These are phyloP conservation scores for Brachystomella parvula DNA, from an alignment of 1,140 invertebrate genomes.

Conservation along the genomic window DNA sequence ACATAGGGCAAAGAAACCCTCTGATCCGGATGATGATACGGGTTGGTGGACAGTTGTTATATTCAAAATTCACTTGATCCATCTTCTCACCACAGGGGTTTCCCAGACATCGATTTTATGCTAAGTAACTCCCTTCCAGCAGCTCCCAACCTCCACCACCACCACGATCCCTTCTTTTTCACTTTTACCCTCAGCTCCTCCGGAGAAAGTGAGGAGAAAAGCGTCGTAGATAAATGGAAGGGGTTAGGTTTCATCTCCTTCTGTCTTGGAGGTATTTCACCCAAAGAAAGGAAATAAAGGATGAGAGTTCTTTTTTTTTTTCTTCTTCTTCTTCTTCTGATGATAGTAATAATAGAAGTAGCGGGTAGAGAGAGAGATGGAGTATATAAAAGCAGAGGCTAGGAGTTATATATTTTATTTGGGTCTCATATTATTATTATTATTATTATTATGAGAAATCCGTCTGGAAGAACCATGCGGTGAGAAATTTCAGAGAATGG, in stretches of 20 bases:
- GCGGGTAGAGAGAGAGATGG: no score
- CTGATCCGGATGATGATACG: no score
- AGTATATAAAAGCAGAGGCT: not conserved
- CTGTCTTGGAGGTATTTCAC: not conserved
- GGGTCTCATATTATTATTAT: not conserved
- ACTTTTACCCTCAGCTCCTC: conserved; percentile 1
- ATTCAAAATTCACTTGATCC: conserved; percentile 19
- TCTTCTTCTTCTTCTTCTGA: no score
- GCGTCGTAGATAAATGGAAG: not conserved
- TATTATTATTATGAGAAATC: not conserved
- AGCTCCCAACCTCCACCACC: not conserved
- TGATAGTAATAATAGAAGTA: no score
- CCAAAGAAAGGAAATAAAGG: not conserved
- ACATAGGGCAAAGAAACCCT: no score
- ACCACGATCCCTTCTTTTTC: not conserved
- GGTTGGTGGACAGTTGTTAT: conserved; percentile 1
- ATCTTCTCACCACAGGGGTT: conserved; percentile 17
- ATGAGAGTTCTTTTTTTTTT: no score
- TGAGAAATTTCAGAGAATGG: not conserved
- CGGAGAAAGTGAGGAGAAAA: not conserved
- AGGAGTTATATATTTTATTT: not conserved
- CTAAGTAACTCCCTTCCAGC: conserved; percentile 22
- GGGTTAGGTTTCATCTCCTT: not conserved
- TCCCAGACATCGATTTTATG: conserved; percentile 24
- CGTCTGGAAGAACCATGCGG: not conserved